Percentiles rank a stretch among this genome's conserved stretches.
These are phyloP conservation scores for Leucopsar rothschildi DNA, from an alignment of 2,113 vertebrate genomes.

Conservation along the genomic window DNA sequence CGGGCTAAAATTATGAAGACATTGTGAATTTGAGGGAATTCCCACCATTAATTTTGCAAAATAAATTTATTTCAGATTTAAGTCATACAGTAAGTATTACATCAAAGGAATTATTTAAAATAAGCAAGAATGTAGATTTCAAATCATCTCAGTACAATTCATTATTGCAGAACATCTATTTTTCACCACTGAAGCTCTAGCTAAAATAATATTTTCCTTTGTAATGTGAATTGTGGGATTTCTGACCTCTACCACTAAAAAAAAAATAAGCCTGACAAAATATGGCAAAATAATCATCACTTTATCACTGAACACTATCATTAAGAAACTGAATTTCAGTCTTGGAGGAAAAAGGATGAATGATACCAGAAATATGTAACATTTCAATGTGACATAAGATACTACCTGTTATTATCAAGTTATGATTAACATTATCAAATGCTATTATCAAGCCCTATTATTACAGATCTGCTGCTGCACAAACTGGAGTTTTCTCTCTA, in stretches of 20 bases:
- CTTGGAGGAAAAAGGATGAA: neutral
- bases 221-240: neutral
- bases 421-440: neutral
- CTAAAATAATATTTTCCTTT: neutral
- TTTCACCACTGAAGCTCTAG: neutral
- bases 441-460: neutral
- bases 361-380: neutral
- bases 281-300: neutral
- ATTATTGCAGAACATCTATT: neutral
- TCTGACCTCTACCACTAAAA: neutral
- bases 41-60: neutral
- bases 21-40: neutral
- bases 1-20: neutral
- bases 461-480: neutral
- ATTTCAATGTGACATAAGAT: neutral
- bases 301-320: neutral
- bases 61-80: neutral
- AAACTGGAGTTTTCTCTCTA: neutral
- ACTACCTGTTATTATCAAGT: neutral
- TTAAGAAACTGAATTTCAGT: neutral
- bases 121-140: neutral
- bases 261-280: neutral
- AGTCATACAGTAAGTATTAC: neutral
- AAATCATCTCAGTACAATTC: neutral
- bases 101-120: neutral